Evolutionary conservation across 2,113 vertebrate genomes (phyloP).

Genomic region (Calonectris borealis): DNA sequence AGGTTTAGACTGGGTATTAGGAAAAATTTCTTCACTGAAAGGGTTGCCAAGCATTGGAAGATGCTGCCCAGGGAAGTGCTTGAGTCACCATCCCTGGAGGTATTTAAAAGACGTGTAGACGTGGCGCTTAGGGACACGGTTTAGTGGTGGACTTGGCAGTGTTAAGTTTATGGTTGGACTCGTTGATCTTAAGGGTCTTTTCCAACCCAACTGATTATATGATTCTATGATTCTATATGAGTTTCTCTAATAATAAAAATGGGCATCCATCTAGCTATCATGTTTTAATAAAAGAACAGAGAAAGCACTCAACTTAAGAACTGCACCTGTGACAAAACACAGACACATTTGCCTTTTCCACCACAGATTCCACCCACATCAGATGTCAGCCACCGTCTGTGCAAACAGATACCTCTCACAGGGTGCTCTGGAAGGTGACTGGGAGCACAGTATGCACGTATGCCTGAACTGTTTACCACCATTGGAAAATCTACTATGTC

Average conservation of each 20-base stretch:
- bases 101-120: not conserved
- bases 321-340: not conserved
- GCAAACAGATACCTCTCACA: not conserved
- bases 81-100: not conserved
- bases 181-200: not conserved
- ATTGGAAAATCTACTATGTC: not conserved
- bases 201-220: not conserved
- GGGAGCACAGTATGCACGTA: fast-evolving
- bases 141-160: not conserved
- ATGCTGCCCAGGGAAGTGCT: not conserved
- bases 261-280: not conserved
- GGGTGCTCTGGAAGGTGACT: not conserved
- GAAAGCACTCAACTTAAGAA: not conserved
- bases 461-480: not conserved
- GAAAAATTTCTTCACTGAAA: not conserved
- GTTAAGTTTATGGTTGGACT: not conserved
- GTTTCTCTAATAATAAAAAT: not conserved
- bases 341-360: constrained; percentile 4
- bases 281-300: not conserved
- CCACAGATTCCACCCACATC: constrained; percentile 6
- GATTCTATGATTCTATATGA: not conserved
- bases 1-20: not conserved
- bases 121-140: not conserved
- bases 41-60: not conserved
- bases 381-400: constrained; percentile 3